These are phyloP conservation scores for Rhagoletis zephyria DNA, from an alignment of 1,140 invertebrate genomes.

Conservation along the genomic window DNA sequence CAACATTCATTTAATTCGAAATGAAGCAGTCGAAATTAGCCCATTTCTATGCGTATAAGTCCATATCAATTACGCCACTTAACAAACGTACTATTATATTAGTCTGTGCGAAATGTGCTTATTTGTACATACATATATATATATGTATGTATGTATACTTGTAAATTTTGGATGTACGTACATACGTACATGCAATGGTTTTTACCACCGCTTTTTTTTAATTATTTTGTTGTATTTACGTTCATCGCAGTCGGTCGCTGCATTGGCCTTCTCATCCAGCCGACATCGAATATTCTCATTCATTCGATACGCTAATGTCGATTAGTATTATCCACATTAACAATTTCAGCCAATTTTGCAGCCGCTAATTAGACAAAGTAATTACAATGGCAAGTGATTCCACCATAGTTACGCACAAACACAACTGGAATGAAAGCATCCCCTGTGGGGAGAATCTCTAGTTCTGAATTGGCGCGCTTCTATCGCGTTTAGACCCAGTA, in stretches of 20 bases:
- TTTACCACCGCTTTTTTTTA: not conserved
- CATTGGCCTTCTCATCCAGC: not conserved
- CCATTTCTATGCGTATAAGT: constrained; percentile 10
- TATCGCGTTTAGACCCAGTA: too few species aligned
- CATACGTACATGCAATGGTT: not conserved
- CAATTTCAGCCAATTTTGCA: constrained; percentile 23
- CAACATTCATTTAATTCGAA: constrained; percentile 16
- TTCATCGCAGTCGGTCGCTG: not conserved
- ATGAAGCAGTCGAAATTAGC: not conserved
- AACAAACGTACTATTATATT: not conserved
- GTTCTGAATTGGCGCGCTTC: too few species aligned
- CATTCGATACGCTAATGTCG: not conserved
- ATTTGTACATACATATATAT: too few species aligned
- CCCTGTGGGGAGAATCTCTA: too few species aligned
- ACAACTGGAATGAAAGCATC: not conserved
- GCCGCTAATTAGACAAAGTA: constrained; percentile 42
- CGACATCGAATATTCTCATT: constrained; percentile 29
- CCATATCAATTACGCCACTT: constrained; percentile 10
- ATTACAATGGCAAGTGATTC: constrained; percentile 27
- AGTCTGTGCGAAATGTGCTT: too few species aligned
- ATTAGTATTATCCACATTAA: constrained; percentile 43
- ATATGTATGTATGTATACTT: too few species aligned
- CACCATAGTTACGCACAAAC: not conserved
- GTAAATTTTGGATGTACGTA: too few species aligned
- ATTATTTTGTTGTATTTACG: too few species aligned